Percentiles rank a stretch among this genome's conserved stretches.
Evolutionary conservation across 2,113 vertebrate genomes (phyloP).

Genomic region (Apodemus sylvaticus): DNA sequence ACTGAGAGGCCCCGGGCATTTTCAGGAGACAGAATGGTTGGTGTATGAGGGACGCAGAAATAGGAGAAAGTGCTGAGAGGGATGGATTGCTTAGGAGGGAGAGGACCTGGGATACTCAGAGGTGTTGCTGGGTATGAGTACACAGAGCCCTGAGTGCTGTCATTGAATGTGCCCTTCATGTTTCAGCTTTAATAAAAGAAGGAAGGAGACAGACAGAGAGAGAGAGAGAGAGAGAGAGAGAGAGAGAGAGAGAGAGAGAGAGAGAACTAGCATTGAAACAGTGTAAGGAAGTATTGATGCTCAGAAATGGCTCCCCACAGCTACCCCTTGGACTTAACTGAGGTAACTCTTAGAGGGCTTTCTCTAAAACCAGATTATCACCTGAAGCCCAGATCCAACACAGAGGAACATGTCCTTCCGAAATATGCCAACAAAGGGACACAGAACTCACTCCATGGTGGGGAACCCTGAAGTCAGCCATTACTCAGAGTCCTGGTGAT

Average conservation of each 20-base stretch:
- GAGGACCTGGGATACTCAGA: background rate
- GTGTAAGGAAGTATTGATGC: background rate
- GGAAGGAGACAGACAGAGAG: too few relatives aligned
- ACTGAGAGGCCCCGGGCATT: background rate
- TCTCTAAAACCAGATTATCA: background rate
- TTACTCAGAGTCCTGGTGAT: too few relatives aligned
- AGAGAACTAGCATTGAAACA: background rate
- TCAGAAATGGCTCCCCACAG: background rate
- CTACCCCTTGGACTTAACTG: background rate
- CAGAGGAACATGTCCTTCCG: background rate
- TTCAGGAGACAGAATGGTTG: background rate
- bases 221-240: background rate
- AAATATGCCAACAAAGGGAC: background rate
- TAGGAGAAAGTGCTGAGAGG: background rate
- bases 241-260: too few relatives aligned
- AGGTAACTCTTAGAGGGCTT: background rate
- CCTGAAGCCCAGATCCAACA: background rate
- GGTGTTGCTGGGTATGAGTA: background rate
- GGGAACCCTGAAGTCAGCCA: background rate
- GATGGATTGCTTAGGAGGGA: background rate
- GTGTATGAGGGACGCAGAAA: fast-evolving
- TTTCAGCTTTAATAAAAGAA: background rate
- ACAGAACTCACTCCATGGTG: too few relatives aligned
- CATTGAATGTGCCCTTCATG: background rate
- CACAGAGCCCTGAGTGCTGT: background rate